These are phyloP conservation scores for Eumerus sabulonum DNA, from an alignment of 2,888 invertebrate genomes.

Conservation along the genomic window DNA sequence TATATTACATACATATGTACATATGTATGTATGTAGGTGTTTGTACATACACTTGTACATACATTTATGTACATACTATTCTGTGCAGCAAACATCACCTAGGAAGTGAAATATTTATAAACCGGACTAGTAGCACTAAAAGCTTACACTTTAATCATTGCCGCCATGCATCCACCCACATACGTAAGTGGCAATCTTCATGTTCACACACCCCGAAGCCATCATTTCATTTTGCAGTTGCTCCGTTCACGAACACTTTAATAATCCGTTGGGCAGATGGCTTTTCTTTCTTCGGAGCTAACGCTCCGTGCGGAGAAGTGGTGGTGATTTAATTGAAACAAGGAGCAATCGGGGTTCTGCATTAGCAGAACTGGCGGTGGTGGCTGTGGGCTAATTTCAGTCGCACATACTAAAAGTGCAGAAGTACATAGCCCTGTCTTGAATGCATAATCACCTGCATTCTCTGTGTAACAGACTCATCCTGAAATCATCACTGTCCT, in stretches of 20 bases:
- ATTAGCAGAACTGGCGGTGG: conserved; percentile 68
- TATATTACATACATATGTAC: too few relatives aligned
- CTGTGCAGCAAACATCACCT: too few relatives aligned
- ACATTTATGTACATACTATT: too few relatives aligned
- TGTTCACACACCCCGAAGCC: conserved; percentile 78
- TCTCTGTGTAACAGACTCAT: conserved; percentile 30
- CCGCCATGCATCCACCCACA: conserved; percentile 61
- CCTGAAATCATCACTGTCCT: conserved; percentile 45
- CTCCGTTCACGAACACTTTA: conserved; percentile 36
- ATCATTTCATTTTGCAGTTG: conserved; percentile 74
- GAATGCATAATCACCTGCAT: conserved; percentile 75
- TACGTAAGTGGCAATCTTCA: conserved; percentile 69
- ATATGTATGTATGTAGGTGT: too few relatives aligned
- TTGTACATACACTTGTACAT: too few relatives aligned
- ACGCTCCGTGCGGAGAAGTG: conserved; percentile 35
- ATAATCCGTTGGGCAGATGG: conserved; percentile 51
- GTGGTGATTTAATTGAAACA: conserved; percentile 70
- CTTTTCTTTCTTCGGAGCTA: conserved; percentile 36
- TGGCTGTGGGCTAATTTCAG: conserved; percentile 70
- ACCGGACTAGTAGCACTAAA: conserved; percentile 22
- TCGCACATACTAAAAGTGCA: conserved; percentile 77
- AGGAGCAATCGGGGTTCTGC: conserved; percentile 69
- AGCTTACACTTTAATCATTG: conserved; percentile 56
- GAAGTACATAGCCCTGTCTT: conserved; percentile 78
- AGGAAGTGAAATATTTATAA: too few relatives aligned